A percentile compares a stretch with the other conserved stretches of the same genome.
phyloP scores from a whole-genome alignment of 2,113 vertebrate genomes.

The Myrmecophaga tridactyla region DNA sequence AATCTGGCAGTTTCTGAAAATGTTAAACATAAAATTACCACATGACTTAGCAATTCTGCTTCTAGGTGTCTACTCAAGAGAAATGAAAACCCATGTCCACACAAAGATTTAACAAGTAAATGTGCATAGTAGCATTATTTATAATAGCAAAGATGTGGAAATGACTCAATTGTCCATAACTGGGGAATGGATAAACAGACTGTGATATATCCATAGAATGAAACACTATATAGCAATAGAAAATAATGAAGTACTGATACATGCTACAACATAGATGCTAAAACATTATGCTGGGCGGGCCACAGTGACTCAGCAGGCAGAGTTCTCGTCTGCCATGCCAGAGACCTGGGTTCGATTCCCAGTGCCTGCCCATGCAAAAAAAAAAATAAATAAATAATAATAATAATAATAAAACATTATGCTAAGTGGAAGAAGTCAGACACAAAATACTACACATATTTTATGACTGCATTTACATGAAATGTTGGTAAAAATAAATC shows the following conservation, averaged over 20 bases:
- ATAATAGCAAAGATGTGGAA: not conserved
- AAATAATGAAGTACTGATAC: not conserved
- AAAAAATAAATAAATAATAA: no score
- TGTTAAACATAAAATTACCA: not conserved
- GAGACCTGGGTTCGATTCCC: no score
- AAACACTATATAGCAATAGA: not conserved
- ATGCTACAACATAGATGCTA: not conserved
- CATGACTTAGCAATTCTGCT: not conserved
- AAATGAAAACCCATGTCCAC: not conserved
- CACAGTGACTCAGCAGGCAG: no score
- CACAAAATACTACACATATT: not conserved
- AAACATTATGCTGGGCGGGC: no score
- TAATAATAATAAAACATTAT: no score
- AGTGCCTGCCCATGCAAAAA: no score
- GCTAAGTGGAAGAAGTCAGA: not conserved
- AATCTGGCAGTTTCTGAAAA: not conserved
- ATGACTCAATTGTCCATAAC: not conserved
- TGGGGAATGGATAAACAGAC: not conserved
- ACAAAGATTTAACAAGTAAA: not conserved
- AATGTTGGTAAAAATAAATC: not conserved
- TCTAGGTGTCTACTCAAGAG: not conserved
- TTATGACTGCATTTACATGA: not conserved
- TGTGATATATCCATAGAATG: rapidly evolving
- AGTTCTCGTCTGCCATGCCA: no score
- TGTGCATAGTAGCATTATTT: not conserved